Base-by-base conservation (phyloP, 2,113 vertebrate genomes). In the Amphilophus citrinellus region DNA sequence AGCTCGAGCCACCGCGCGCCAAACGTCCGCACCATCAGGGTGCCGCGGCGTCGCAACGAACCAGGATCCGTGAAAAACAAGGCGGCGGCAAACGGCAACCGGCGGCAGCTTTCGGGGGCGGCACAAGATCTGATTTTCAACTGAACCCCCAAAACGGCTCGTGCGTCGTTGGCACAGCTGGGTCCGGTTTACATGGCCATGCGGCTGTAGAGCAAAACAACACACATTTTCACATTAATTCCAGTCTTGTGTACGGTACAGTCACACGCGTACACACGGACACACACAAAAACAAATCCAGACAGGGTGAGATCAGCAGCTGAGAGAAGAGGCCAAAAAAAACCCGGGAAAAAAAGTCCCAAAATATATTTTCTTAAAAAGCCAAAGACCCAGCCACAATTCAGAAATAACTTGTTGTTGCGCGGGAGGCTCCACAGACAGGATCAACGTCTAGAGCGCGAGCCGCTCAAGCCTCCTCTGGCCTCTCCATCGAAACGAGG, bases 21-120 rank as follows among this genome's bases (percentile, higher is more conserved):
- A 30, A 60, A 84, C 61, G 30, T 32, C 86, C 84, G 79, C 90
- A 87, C 80, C 89, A 90, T 93, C 76, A 35, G 85, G 83, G 73
- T 37, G 83, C 77, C 79, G 82, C 65, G 82, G 86, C 47, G 79
- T 62, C 84, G 73, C 76, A 44, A 57, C 56, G 42, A 39, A 20
- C 78, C 78, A 47, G 75, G 57, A 59, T 53, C 76, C 61, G 79
- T 6, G 20, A 3, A 10, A 27, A 58, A 53, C 50, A 17, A 57
- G n/a, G 62, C 50, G 58, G 62, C 14, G 37, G 32, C 39, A 8
- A 30, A 30, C 4, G 24, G 53, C 20, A 30, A 3, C 59, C 17
- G 60, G 14, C 14, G 2, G 35, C 35, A 10, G 53, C 6, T 22
- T 20, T 8, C 14, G 5, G 39, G 22, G 6, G 2, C 27, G 17